These are phyloP conservation scores for Merluccius polli DNA, from an alignment of 2,797 vertebrate species.

Conservation along the genomic window DNA sequence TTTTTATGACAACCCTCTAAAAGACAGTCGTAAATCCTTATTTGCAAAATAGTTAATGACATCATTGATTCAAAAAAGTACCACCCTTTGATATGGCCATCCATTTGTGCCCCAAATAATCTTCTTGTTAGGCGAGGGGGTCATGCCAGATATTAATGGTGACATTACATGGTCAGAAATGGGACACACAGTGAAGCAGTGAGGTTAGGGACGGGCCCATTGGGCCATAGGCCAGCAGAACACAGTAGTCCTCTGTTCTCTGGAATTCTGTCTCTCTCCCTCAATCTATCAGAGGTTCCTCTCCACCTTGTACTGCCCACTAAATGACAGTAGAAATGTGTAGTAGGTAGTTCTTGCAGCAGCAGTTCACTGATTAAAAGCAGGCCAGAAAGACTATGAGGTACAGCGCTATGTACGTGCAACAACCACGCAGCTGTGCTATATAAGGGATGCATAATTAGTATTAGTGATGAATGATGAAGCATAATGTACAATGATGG, in stretches of 20 bases:
- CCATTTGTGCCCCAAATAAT: background rate
- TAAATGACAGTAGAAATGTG: background rate
- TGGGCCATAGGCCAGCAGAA: constrained; percentile 43
- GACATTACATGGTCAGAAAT: background rate
- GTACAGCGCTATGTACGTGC: background rate
- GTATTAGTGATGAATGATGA: background rate
- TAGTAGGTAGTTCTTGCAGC: background rate
- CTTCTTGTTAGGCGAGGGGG: constrained; percentile 19
- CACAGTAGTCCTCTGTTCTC: constrained; percentile 62
- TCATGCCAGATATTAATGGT: constrained; percentile 19
- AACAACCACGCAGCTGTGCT: background rate
- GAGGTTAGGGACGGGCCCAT: constrained; percentile 29
- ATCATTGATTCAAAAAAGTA: background rate
- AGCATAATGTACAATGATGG: too few relatives aligned
- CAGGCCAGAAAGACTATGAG: background rate
- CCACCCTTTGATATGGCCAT: background rate
- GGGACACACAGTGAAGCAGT: constrained; percentile 19
- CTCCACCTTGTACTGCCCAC: background rate
- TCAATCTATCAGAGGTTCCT: background rate
- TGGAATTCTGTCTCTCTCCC: constrained; percentile 39
- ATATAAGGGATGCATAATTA: background rate
- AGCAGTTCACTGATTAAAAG: background rate
- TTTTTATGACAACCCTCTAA: background rate
- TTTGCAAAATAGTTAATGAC: background rate
- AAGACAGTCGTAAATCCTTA: background rate